Evolutionary conservation across 2,113 vertebrate species (phyloP), one percentile per base, ranked within the genome.

Genomic region (Myodes glareolus): DNA sequence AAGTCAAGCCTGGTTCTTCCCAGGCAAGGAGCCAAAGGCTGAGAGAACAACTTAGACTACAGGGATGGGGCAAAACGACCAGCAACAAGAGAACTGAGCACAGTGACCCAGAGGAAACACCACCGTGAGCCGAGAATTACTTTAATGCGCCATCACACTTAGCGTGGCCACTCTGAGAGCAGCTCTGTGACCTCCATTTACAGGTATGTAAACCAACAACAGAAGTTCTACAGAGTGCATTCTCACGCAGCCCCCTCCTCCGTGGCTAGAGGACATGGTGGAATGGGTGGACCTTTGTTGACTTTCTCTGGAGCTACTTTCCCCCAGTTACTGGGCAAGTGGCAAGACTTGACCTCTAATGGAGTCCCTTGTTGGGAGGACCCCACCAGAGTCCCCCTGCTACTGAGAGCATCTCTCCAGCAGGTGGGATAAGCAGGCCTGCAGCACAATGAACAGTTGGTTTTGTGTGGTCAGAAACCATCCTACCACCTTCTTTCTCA

Each of bases 1-100:
- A 88, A 73, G 85, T 86, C 86, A 92, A 94, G 55, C 77, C 25
- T 8, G 55, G 82, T 39, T 95, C 73, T 89, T 33, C 94, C 42
- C 50, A 85, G 70, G 45, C 68, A 84, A 50, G 72, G 47, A 58
- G 87, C 63, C 50, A 78, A 68, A 94, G 58, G 23, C 61, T 73
- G 65, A 61, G 84, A 36, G 67, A 77, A 77, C 11, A 80, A 86
- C 61, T 55, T 87, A 88, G 1, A 45, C 21, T 73, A 88, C 0
- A 0, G 42, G 29, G 92, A 12, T 0, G 17, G 23, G 45, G 55
- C 31, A 23, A 10, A 23, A 33, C n/a, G 31, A 58, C 50, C 3
- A 76, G 42, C 36, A 93, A 63, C 80, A 92, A 11, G 10, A 33
- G 77, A 82, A 33, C 39, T 33, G 52, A 39, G 36, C 67, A 76